These are phyloP conservation scores for Origma solitaria DNA, from an alignment of 2,113 vertebrate genomes.

Conservation along the genomic window DNA sequence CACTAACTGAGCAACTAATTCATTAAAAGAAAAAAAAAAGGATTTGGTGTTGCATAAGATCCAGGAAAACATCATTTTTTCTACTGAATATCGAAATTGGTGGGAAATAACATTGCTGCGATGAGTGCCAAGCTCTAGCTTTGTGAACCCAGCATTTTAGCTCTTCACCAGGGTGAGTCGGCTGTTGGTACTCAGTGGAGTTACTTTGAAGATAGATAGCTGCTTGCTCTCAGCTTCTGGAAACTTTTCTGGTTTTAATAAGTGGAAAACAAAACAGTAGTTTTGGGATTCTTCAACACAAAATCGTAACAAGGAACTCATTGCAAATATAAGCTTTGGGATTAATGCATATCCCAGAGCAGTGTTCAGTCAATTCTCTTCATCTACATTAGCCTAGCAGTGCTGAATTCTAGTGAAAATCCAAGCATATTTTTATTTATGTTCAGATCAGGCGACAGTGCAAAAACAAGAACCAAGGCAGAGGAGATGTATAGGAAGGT, in stretches of 20 bases:
- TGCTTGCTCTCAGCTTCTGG: not conserved
- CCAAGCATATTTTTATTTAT: not conserved
- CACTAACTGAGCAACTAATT: not conserved
- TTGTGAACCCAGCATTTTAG: not conserved
- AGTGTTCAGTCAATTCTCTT: not conserved
- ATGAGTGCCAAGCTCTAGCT: not conserved
- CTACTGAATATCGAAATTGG: not conserved
- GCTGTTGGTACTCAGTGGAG: not conserved
- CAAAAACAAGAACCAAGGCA: not conserved
- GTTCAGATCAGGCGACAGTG: not conserved
- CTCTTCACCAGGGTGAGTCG: not conserved
- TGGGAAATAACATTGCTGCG: not conserved
- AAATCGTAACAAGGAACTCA: not conserved
- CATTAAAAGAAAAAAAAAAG: not conserved
- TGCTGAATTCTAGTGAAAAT: not conserved
- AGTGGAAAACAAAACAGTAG: not conserved
- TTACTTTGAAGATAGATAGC: not conserved
- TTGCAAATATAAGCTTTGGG: not conserved
- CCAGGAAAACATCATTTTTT: not conserved
- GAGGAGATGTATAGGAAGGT: accelerated
- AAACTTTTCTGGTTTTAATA: not conserved
- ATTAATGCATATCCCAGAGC: not conserved
- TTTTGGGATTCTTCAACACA: not conserved
- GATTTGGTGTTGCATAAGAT: not conserved
- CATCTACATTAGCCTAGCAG: not conserved